phyloP scores from a whole-genome alignment of 1,140 invertebrate genomes.

The Hermatobates lingyangjiaoensis region DNA sequence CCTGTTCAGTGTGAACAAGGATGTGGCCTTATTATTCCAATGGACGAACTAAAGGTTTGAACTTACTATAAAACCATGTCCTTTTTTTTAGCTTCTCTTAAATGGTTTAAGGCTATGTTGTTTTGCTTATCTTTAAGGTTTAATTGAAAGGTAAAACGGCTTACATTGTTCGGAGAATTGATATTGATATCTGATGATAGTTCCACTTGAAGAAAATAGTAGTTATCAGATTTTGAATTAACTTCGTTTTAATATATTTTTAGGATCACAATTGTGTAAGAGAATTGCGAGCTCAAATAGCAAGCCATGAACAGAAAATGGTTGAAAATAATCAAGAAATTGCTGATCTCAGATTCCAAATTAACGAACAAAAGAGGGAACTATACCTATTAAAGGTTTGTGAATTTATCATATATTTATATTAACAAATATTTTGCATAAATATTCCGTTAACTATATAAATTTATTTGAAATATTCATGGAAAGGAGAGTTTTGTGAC shows the following conservation, averaged over 20 bases:
- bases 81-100: background rate
- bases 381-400: constrained; percentile 61
- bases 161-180: no score
- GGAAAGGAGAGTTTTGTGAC: no score
- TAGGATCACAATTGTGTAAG: constrained; percentile 80
- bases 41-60: constrained; percentile 66
- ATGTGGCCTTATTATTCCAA: constrained; percentile 81
- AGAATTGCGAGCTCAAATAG: constrained; percentile 65
- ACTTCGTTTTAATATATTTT: constrained; percentile 4
- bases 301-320: constrained; percentile 68
- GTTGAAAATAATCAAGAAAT: constrained; percentile 68
- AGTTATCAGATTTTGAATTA: no score
- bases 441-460: no score
- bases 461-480: no score
- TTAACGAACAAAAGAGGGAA: constrained; percentile 76
- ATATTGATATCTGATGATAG: no score
- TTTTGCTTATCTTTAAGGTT: no score
- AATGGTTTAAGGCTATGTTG: no score
- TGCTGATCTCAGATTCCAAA: constrained; percentile 63
- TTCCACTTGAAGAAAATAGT: no score
- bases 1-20: constrained; percentile 82
- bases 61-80: background rate
- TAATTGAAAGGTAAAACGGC: no score
- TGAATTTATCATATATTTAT: constrained; percentile 4
- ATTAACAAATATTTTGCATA: no score